Evolutionary conservation across 2,888 invertebrate species (phyloP), one percentile per base, ranked within the genome.

Genomic region (Epinotia bilunana): DNA sequence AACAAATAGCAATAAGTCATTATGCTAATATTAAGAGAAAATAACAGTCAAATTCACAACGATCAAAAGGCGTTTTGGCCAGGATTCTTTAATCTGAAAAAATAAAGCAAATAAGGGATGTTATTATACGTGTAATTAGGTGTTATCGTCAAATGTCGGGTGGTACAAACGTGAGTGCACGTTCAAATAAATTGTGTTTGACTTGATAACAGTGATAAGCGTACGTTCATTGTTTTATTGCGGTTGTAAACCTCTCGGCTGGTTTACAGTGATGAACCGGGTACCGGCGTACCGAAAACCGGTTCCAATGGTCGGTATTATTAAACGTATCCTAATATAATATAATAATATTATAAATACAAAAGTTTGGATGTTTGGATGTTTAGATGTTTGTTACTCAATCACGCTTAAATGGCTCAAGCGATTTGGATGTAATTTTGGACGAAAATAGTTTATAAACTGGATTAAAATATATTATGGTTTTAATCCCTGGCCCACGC

Each of bases 211-310:
- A 81, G 84, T 90, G 93, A 93, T 93, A 93, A 93, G 88, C 82
- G 74, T 55, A 81, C 86, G 86, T 87, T 90, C 90, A 93, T 93
- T 92, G 93, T 93, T 93, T 93, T 93, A 93, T 92, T 91, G 90
- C 86, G 87, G 91, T 84, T 87, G 89, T 90, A 89, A 89, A 90
- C 81, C 82, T 83, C 84, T 83, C 79, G 77, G 80, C 79, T 79
- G 79, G 78, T 81, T 80, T 79, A 80, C 80, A 77, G 73, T 81
- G 82, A 80, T 79, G 83, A 80, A 81, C 82, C 79, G 77, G 69
- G 73, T 78, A 39, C 85, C 84, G 77, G 86, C 82, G 80, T 78
- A 80, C 78, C 79, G 82, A 85, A 84, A 88, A 88, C 81, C 83
- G 85, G 80, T 84, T 20, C 20, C 11, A 2, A 13, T 13, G 9